phyloP scores from a whole-genome alignment of 2,113 vertebrate genomes.

The Pseudorectes ferrugineus region DNA sequence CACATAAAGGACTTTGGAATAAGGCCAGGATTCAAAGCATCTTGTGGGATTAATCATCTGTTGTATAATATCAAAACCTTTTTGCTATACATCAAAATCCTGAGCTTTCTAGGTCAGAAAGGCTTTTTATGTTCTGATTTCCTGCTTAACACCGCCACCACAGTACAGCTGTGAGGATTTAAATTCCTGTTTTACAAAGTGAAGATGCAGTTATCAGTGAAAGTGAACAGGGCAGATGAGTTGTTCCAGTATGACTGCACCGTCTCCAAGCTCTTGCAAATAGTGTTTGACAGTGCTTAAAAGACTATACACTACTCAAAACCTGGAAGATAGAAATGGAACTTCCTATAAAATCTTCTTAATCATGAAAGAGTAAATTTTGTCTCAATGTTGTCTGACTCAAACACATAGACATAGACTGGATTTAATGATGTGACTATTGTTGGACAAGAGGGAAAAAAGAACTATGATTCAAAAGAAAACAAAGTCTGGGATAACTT shows the following conservation, averaged over 20 bases:
- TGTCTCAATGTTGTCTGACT: background rate
- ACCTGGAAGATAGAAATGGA: background rate
- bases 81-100: slow-evolving; percentile 16
- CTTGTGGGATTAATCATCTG: slow-evolving; percentile 19
- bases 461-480: background rate
- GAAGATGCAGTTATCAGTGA: background rate
- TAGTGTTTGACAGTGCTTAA: background rate
- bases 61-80: background rate
- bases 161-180: background rate
- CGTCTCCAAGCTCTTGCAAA: background rate
- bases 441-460: background rate
- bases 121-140: background rate
- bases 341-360: background rate
- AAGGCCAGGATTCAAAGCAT: background rate
- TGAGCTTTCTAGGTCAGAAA: slow-evolving; percentile 36
- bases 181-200: background rate
- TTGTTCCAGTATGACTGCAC: background rate
- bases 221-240: background rate
- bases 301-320: background rate
- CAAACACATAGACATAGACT: background rate
- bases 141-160: background rate
- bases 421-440: background rate
- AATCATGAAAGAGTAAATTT: background rate
- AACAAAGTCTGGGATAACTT: background rate
- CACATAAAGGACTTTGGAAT: background rate